These are phyloP conservation scores for Melanotaenia maccullochi DNA, from an alignment of 2,797 vertebrate genomes.

Conservation along the genomic window DNA sequence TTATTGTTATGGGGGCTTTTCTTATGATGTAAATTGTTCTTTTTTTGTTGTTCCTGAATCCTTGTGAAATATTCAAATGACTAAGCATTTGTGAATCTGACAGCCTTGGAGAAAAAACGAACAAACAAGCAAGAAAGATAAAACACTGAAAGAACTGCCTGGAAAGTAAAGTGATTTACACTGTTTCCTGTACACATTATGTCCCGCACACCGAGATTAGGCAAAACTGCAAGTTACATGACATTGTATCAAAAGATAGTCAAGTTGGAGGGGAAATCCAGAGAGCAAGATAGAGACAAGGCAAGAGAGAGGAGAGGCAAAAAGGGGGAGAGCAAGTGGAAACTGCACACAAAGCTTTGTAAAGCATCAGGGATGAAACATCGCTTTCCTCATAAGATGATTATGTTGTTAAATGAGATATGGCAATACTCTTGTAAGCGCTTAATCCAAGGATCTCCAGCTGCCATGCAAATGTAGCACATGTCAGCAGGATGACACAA, in stretches of 20 bases:
- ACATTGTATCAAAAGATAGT: slow-evolving; percentile 19
- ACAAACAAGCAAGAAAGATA: neutral
- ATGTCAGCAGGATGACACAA: slow-evolving; percentile 81
- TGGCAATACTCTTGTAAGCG: slow-evolving; percentile 81
- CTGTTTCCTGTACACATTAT: slow-evolving; percentile 13
- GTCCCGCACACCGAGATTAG: slow-evolving; percentile 41
- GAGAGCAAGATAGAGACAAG: slow-evolving; percentile 19
- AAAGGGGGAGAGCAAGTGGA: slow-evolving; percentile 40
- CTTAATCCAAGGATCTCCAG: slow-evolving; percentile 82
- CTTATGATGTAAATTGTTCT: slow-evolving; percentile 48
- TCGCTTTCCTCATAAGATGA: slow-evolving; percentile 78
- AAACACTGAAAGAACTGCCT: slow-evolving; percentile 29
- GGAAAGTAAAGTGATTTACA: slow-evolving; percentile 49
- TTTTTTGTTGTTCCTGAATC: slow-evolving; percentile 44
- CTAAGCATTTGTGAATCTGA: slow-evolving; percentile 55
- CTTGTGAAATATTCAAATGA: slow-evolving; percentile 66
- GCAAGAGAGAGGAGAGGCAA: slow-evolving; percentile 32
- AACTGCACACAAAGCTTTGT: slow-evolving; percentile 68
- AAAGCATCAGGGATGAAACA: slow-evolving; percentile 75
- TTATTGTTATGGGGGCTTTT: slow-evolving; percentile 46
- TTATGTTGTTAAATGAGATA: slow-evolving; percentile 85
- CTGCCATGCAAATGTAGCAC: slow-evolving; percentile 82
- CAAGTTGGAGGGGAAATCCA: slow-evolving; percentile 19
- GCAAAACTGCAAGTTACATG: slow-evolving; percentile 48
- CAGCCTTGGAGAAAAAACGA: slow-evolving; percentile 44